Conservation (phyloP, 2,888 invertebrate species). For the Drosophila infuscata region DNA sequence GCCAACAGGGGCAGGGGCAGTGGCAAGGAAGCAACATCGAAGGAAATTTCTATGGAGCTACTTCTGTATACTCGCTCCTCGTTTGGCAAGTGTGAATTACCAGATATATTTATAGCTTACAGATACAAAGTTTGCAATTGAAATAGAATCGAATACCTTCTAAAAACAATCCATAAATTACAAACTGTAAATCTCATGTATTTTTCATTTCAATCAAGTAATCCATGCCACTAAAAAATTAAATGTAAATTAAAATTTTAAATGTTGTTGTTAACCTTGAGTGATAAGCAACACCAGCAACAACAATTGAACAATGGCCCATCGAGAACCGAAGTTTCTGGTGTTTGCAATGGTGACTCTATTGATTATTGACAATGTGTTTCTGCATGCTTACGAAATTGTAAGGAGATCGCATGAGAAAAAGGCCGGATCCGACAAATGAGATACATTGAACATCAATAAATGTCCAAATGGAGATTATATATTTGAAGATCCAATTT, state of each 20-base stretch:
- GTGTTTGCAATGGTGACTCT: slow-evolving; percentile 28
- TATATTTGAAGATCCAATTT: neutral
- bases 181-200: neutral
- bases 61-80: neutral
- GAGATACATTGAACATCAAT: neutral
- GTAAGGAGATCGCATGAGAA: neutral
- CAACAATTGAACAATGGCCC: slow-evolving; percentile 13
- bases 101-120: slow-evolving; percentile 5
- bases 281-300: neutral
- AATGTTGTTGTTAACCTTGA: neutral
- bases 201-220: neutral
- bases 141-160: neutral
- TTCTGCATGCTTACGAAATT: slow-evolving; percentile 5
- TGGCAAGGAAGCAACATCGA: neutral
- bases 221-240: neutral
- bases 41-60: neutral
- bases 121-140: neutral
- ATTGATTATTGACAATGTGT: slow-evolving; percentile 31
- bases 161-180: neutral
- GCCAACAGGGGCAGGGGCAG: neutral
- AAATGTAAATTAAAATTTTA: neutral
- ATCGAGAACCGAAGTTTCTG: neutral
- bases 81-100: slow-evolving; percentile 7
- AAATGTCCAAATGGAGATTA: neutral
- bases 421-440: neutral